phyloP scores from a whole-genome alignment of 2,797 vertebrate genomes.

The Labroides dimidiatus region DNA sequence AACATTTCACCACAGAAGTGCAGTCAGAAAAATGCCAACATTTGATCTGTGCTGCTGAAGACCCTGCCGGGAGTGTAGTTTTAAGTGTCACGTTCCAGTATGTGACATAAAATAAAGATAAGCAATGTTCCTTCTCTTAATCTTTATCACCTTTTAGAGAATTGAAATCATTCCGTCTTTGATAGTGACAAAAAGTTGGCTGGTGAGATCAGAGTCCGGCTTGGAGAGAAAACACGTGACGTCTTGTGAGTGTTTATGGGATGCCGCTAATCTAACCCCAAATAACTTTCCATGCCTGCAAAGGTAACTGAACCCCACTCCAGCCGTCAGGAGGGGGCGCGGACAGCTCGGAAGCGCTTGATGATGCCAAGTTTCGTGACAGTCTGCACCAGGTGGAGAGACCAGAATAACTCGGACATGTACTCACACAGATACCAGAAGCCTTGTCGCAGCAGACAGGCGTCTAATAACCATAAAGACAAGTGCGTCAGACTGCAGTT shows the following conservation, averaged over 20 bases:
- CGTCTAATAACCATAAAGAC: constrained; percentile 31
- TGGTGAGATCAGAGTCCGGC: constrained; percentile 15
- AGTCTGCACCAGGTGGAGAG: constrained; percentile 68
- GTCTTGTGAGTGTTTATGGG: constrained; percentile 14
- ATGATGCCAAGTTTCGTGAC: constrained; percentile 50
- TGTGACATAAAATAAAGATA: not conserved
- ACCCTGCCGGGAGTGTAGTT: not conserved
- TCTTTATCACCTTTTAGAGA: not conserved
- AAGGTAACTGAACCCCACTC: constrained; percentile 20
- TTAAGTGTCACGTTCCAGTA: not conserved
- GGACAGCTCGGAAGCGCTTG: constrained; percentile 19
- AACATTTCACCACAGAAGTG: not conserved
- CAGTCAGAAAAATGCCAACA: not conserved
- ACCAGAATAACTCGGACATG: constrained; percentile 71
- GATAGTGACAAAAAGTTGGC: not conserved
- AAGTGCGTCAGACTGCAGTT: constrained; percentile 60
- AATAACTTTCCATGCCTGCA: constrained; percentile 23
- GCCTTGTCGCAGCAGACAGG: constrained; percentile 5
- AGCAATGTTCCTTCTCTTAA: not conserved
- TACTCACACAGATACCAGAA: constrained; percentile 36
- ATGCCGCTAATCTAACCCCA: constrained; percentile 1
- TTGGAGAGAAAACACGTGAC: constrained; percentile 11
- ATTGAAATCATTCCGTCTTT: constrained; percentile 8
- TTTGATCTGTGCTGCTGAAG: not conserved
- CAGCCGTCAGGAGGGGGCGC: constrained; percentile 8